Evolutionary conservation across 1,140 invertebrate genomes (phyloP).

Genomic region (Drosophila suzukii): DNA sequence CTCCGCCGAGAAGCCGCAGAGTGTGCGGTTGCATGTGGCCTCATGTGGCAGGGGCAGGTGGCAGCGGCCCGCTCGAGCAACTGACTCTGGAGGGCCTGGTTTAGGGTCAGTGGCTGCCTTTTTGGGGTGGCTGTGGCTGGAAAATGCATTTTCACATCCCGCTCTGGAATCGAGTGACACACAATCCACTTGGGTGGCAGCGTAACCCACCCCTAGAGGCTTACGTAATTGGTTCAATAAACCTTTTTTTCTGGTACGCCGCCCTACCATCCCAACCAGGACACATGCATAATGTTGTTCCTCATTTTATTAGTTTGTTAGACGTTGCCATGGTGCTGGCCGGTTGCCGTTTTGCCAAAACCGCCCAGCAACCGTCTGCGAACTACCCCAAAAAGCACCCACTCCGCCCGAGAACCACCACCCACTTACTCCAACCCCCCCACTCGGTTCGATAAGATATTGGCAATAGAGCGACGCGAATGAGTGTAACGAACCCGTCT

Average conservation of each 20-base stretch:
- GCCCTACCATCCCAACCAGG: conserved; percentile 22
- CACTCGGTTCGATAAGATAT: conserved; percentile 47
- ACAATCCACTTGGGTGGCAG: conserved; percentile 30
- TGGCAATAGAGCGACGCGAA: conserved; percentile 45
- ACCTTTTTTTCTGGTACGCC: conserved; percentile 48
- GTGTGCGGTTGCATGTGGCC: conserved; percentile 67
- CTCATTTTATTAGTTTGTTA: conserved; percentile 63
- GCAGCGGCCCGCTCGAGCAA: background rate
- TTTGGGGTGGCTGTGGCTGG: conserved; percentile 54
- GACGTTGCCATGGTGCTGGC: conserved; percentile 68
- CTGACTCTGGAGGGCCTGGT: conserved; percentile 9
- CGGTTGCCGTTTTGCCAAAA: conserved; percentile 59
- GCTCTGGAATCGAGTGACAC: conserved; percentile 56
- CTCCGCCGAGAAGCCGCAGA: conserved; percentile 70
- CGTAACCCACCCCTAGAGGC: conserved; percentile 20
- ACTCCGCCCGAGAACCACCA: conserved; percentile 22
- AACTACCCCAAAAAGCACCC: conserved; percentile 25
- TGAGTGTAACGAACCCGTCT: conserved; percentile 72
- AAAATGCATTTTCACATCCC: conserved; percentile 66
- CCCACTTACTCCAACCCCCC: background rate
- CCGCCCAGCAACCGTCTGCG: conserved; percentile 24
- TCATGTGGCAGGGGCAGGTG: conserved; percentile 54
- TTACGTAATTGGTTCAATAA: conserved; percentile 82
- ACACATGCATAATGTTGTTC: conserved; percentile 49
- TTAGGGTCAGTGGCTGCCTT: conserved; percentile 64